Evolutionary conservation across 2,888 invertebrate species (phyloP).

Genomic region (Trichogramma dendrolimi): DNA sequence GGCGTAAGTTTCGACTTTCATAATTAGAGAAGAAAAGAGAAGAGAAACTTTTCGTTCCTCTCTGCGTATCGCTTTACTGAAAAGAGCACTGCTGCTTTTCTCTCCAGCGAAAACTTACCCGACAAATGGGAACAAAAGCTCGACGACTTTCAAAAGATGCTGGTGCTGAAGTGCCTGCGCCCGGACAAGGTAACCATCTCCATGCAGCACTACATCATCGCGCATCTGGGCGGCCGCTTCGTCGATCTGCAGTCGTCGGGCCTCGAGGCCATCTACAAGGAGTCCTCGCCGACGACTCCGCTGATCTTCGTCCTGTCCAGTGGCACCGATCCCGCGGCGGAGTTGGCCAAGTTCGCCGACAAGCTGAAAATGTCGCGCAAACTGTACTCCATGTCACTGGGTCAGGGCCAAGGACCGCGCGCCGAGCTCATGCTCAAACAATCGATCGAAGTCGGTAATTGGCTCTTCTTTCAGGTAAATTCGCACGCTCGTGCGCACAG

Average conservation of each 20-base stretch:
- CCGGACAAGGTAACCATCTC: conserved; percentile 80
- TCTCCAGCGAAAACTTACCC: conserved; percentile 61
- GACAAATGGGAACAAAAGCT: conserved; percentile 62
- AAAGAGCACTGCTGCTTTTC: not conserved
- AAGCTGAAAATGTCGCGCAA: conserved; percentile 70
- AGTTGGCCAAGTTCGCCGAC: conserved; percentile 79
- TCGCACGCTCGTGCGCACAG: not conserved
- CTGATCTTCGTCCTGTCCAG: conserved; percentile 85
- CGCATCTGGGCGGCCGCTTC: conserved; percentile 71
- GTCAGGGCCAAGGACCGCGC: conserved; percentile 84
- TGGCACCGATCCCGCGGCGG: conserved; percentile 84
- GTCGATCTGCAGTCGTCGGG: conserved; percentile 84
- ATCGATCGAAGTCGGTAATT: conserved; percentile 74
- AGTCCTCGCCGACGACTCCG: conserved; percentile 74
- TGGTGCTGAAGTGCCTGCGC: conserved; percentile 74
- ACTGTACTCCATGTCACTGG: conserved; percentile 78
- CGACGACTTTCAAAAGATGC: conserved; percentile 70
- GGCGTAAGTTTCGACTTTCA: conserved; percentile 48
- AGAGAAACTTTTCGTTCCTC: not conserved
- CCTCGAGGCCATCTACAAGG: conserved; percentile 73
- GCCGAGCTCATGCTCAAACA: conserved; percentile 59
- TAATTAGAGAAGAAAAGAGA: not conserved
- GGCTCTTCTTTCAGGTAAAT: conserved; percentile 79
- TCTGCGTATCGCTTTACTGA: not conserved
- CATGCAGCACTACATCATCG: conserved; percentile 70